Base-by-base conservation (phyloP, 2,888 invertebrate species). In the Therioaphis trifolii region DNA sequence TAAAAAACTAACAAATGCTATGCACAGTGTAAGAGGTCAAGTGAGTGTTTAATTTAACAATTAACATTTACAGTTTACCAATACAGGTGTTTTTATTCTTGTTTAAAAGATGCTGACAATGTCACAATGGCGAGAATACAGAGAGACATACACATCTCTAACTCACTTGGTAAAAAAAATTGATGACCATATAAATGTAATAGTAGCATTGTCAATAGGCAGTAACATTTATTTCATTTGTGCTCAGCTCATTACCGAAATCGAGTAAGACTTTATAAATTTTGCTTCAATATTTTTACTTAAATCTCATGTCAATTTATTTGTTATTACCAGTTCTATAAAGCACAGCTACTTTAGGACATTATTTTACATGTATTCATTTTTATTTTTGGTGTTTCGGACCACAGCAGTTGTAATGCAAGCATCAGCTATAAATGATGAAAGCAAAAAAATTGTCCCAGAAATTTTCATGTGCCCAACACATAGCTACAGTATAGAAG, bases 321-420 rank as follows among this genome's bases (percentile, higher is more conserved):
- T 71, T 80, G 15, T 72, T 52, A 46, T 49, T 79, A 12, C 71
- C 84, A 86, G 86, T 71, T 85, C 86, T 2, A 85, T 86, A 35
- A 85, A 85, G n/a, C 85, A 86, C 68, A 85, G 86, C 76, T 86
- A 86, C 43, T 85, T 86, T 86, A 91, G 92, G 75, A 90, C 91
- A 0, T 86, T 90, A 4, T 93, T 93, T 88, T 93, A 92, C 86
- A 89, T 92, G 84, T 93, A 91, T 87, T 93, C 93, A 0, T 91
- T 93, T 85, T 91, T 92, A 21, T 93, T 91, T 87, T 88, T 93
- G 61, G 89, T 93, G 74, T 88, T 90, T 11, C 89, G 93, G 68
- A 92, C 93, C 0, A 88, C 92, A 0, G 91, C 92, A 0, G 92
- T 93, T 0, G 92, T 92, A 0, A 87, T 93, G 61, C 91, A 91